Evolutionary conservation across 2,888 invertebrate species (phyloP), one percentile per base, ranked within the genome.

Genomic region (Crioceris asparagi): DNA sequence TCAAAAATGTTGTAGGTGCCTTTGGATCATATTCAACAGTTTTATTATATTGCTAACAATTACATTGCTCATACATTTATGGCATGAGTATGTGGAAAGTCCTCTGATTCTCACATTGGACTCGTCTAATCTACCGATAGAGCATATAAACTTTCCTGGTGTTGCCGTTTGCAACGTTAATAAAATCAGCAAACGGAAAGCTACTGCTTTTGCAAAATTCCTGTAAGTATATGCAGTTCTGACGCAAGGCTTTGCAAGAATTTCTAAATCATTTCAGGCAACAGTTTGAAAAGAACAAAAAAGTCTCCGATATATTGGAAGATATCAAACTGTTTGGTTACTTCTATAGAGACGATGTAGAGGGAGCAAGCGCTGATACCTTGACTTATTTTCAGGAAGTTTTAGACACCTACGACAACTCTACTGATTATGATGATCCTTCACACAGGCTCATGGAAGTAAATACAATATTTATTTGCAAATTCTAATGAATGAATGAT

Each of bases 131-230:
- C 73, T 71, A 57, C 71, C 73, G 1, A 69, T 77, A 31, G 60
- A 66, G 15, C 56, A 70, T 16, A 68, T 79, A 3, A 67, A 74
- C 45, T 79, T 77, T 60, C 79, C 80, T 7, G 77, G 69, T 1
- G 60, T 79, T 8, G 71, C 75, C 4, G 57, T 80, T 32, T 79
- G 79, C 53, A 72, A 71, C 40, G 60, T 70, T 38, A 79, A 79
- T 57, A 69, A 74, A 46, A 69, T 77, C 25, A 75, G 75, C 51
- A 61, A 51, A 35, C 61, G 54, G 19, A 62, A 64, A 15, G 57
- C 69, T 10, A 39, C 48, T 5, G 39, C 53, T 6, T 51, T 62
- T 4, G 64, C 69, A 1, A 36, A 47, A n/a, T 44, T 56, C 32
- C 44, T 68, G 72, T 73, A 54, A 61, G 66, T 63, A 29, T 36